These are phyloP conservation scores for Drosophila merina DNA, from an alignment of 2,888 invertebrate species.

Conservation along the genomic window DNA sequence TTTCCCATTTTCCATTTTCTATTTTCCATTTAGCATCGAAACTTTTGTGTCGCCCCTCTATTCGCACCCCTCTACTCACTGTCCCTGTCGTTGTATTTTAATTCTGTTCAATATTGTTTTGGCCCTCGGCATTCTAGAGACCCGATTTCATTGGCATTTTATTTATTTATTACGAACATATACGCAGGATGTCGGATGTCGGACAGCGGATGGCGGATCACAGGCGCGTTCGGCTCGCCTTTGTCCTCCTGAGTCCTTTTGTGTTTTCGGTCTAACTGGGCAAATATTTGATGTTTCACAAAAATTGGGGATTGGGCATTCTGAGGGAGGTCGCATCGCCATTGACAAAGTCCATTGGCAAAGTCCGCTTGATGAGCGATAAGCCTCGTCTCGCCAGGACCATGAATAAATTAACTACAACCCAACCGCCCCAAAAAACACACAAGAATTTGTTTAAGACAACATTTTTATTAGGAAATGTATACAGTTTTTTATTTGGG, in stretches of 20 bases:
- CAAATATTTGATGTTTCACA: slow-evolving; percentile 55
- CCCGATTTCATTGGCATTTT: slow-evolving; percentile 45
- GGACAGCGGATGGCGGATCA: too few relatives aligned
- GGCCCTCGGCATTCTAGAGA: not conserved
- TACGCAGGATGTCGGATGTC: slow-evolving; percentile 18
- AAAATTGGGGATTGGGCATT: not conserved
- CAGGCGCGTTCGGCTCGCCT: slow-evolving; percentile 12
- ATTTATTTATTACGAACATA: slow-evolving; percentile 61
- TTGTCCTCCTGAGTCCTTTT: slow-evolving; percentile 26
- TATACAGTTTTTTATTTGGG: too few relatives aligned
- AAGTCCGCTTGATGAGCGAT: slow-evolving; percentile 29
- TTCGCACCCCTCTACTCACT: not conserved
- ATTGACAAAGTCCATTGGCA: not conserved
- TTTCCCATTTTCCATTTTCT: slow-evolving; percentile 17
- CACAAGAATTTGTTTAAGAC: slow-evolving; percentile 2
- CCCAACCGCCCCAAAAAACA: not conserved
- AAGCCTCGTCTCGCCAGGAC: slow-evolving; percentile 35
- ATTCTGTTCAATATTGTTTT: slow-evolving; percentile 3
- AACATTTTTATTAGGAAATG: slow-evolving; percentile 3
- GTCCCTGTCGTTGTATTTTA: not conserved
- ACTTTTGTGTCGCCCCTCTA: slow-evolving; percentile 1
- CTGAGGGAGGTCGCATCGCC: not conserved
- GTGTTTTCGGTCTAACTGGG: slow-evolving; percentile 33
- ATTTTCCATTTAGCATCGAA: slow-evolving; percentile 7
- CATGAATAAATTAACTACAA: slow-evolving; percentile 55